Base-by-base conservation (phyloP, 2,797 vertebrate species). In the Lagocephalus sceleratus region DNA sequence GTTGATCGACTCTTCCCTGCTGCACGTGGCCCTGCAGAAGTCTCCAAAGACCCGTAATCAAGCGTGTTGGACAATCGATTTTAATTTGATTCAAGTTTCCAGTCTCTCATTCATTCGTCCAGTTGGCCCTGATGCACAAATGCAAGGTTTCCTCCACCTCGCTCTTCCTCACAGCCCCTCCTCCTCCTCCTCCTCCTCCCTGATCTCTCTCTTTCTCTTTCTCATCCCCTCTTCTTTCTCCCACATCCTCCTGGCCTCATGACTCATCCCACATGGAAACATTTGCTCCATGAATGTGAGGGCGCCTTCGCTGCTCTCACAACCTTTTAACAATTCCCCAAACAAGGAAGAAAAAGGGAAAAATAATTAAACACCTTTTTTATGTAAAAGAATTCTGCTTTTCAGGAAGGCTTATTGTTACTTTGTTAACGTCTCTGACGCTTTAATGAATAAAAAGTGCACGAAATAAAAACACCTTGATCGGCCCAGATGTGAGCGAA, bases 231-330 rank as follows among this genome's bases (percentile, higher is more conserved):
- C 25, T 26, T 60, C 70, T 47, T 6, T 75, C 65, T 81, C 81
- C 82, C 84, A 82, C 79, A 78, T 86, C 76, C 80, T 80, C 60
- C 64, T 70, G 68, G 72, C 58, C 57, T 72, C 51, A 61, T 90
- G 89, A 89, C 78, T 91, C 89, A 89, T 80, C 82, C 75, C 87
- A 87, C 84, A 87, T 88, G 87, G 88, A 91, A 90, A 88, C 67
- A 68, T 76, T 89, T 87, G 71, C 58, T 71, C 68, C 52, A 62
- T 58, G 71, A 47, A 81, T 54, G 65, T 71, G 65, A 66, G 44
- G 49, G 46, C 59, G 49, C 9, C 41, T 68, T 78, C 64, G 46
- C 57, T 67, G 69, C 32, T 47, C 39, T 26, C 56, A 58, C 41
- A 72, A 63, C 59, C 55, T 56, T 59, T 70, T 12, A 75, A 77